phyloP scores from a whole-genome alignment of 2,113 vertebrate species.

The Misgurnus mizolepis region DNA sequence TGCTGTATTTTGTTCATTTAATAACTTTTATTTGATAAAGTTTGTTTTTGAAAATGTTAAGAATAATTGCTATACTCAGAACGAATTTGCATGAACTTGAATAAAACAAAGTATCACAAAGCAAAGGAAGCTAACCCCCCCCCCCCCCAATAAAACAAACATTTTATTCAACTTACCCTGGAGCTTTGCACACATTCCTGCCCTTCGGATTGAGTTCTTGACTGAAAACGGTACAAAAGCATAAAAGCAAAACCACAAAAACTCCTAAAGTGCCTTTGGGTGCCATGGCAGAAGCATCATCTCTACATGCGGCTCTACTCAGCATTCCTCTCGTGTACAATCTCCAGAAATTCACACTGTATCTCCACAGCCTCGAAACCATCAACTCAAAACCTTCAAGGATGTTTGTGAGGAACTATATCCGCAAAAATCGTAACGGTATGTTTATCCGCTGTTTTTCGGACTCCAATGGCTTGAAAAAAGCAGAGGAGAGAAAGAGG shows the following conservation, averaged over 20 bases:
- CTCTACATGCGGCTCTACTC: constrained; percentile 70
- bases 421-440: constrained; percentile 16
- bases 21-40: not conserved
- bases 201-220: constrained; percentile 78
- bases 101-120: not conserved
- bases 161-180: constrained; percentile 68
- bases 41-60: no score
- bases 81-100: not conserved
- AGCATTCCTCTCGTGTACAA: constrained; percentile 61
- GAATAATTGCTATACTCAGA: no score
- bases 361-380: constrained; percentile 20
- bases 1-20: not conserved
- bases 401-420: not conserved
- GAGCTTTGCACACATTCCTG: constrained; percentile 76
- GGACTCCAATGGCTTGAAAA: constrained; percentile 2
- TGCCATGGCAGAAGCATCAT: constrained; percentile 78
- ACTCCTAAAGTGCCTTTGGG: constrained; percentile 70
- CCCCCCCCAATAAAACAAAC: no score
- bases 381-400: not conserved
- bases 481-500: constrained; percentile 27
- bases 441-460: constrained; percentile 15
- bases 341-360: constrained; percentile 28
- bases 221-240: constrained; percentile 65
- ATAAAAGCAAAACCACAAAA: constrained; percentile 66
- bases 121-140: no score